Conservation (phyloP, 2,888 invertebrate species). For the Blastobasis lacticolella region DNA sequence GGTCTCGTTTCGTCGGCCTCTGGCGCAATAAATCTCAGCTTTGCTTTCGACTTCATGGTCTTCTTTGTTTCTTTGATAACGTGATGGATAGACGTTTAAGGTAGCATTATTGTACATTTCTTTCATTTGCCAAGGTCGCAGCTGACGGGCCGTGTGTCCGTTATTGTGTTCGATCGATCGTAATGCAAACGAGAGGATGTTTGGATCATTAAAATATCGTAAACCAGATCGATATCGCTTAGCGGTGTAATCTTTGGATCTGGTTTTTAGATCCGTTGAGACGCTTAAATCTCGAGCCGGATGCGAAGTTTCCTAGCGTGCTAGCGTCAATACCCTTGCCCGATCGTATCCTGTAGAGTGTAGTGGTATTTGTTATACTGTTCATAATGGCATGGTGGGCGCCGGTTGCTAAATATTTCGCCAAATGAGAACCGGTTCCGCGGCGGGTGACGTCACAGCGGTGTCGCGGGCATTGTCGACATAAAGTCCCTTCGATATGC, state of each 20-base stretch:
- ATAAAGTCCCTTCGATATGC: constrained; percentile 9
- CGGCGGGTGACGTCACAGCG: not conserved
- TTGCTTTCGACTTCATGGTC: constrained; percentile 61
- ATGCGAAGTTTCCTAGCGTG: not conserved
- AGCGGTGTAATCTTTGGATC: too few species aligned
- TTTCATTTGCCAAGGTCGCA: constrained; percentile 43
- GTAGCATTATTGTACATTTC: constrained; percentile 48
- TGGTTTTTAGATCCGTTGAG: not conserved
- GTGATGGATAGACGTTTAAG: constrained; percentile 61
- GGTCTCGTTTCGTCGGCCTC: constrained; percentile 69
- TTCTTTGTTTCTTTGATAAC: constrained; percentile 64
- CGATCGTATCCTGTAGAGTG: not conserved
- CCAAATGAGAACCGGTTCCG: constrained; percentile 52
- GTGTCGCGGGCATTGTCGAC: not conserved
- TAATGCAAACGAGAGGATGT: too few species aligned
- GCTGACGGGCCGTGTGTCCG: not conserved
- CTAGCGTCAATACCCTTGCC: not conserved
- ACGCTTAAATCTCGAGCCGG: not conserved
- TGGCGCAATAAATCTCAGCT: constrained; percentile 66
- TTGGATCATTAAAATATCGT: too few species aligned
- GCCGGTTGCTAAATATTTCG: constrained; percentile 55
- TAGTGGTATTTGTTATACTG: not conserved
- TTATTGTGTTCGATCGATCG: too few species aligned
- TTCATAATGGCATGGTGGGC: constrained; percentile 14
- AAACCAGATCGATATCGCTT: too few species aligned